Percentiles rank a stretch among this genome's conserved stretches.
Evolutionary conservation across 2,797 vertebrate genomes (phyloP).

Genomic region (Tauraco hartlaubi): DNA sequence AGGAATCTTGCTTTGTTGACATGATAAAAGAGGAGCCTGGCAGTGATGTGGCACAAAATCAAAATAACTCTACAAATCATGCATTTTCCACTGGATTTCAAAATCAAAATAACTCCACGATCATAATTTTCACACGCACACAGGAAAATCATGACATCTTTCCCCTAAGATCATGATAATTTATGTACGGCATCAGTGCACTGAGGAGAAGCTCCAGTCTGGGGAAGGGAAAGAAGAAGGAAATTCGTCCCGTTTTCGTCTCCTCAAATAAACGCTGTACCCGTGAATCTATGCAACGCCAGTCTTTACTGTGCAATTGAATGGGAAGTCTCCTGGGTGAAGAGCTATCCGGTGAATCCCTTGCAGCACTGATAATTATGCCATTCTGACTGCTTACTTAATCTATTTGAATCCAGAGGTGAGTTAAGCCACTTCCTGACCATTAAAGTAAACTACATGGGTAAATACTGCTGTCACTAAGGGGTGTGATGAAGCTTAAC

Average conservation of each 20-base stretch:
- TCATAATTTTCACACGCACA: constrained; percentile 33
- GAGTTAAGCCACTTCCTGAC: constrained; percentile 82
- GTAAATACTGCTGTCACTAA: constrained; percentile 81
- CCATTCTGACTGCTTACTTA: constrained; percentile 78
- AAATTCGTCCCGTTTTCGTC: not conserved
- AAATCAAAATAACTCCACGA: constrained; percentile 65
- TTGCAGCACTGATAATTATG: constrained; percentile 72
- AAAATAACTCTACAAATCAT: constrained; percentile 55
- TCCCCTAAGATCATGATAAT: constrained; percentile 16
- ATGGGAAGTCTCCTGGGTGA: constrained; percentile 66
- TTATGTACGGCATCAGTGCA: not conserved
- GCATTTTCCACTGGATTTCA: constrained; percentile 60
- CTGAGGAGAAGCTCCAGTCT: not conserved
- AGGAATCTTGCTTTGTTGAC: constrained; percentile 70
- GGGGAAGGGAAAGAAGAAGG: not conserved
- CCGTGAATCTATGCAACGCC: constrained; percentile 14
- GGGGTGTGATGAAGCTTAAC: constrained; percentile 79
- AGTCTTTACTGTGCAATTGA: constrained; percentile 50
- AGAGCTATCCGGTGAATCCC: constrained; percentile 67
- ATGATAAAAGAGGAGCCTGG: constrained; percentile 65
- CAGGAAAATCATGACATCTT: constrained; percentile 35
- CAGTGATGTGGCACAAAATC: constrained; percentile 71
- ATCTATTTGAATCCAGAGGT: constrained; percentile 83
- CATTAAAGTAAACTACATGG: constrained; percentile 81
- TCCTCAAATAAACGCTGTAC: not conserved